Evolutionary conservation across 2,888 invertebrate species (phyloP).

Genomic region (Sycophila texana): DNA sequence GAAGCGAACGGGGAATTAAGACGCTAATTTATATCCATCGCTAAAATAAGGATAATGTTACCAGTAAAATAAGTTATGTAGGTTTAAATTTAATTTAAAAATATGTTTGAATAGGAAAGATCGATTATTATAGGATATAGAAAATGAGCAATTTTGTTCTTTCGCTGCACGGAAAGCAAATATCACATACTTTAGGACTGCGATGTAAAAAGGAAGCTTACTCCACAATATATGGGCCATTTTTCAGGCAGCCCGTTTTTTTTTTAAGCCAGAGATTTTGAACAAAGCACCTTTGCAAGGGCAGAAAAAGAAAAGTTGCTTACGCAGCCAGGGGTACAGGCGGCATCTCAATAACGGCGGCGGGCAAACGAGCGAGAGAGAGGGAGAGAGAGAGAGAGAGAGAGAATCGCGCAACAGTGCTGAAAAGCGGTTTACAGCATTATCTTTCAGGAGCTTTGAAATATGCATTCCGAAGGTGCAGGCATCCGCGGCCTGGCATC

Average conservation of each 20-base stretch:
- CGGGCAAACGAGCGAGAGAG: too few relatives aligned
- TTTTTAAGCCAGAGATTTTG: neutral
- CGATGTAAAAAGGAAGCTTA: neutral
- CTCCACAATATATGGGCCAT: neutral
- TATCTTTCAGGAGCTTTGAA: slow-evolving; percentile 5
- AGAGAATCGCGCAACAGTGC: neutral
- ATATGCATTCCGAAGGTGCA: slow-evolving; percentile 16
- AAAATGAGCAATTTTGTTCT: slow-evolving; percentile 26
- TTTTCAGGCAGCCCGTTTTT: neutral
- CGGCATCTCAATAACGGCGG: too few relatives aligned
- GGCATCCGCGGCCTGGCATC: slow-evolving; percentile 16
- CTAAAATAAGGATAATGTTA: too few relatives aligned
- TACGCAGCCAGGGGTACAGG: too few relatives aligned
- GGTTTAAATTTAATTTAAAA: too few relatives aligned
- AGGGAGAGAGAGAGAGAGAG: too few relatives aligned
- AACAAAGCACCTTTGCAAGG: slow-evolving; percentile 19
- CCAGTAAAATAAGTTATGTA: too few relatives aligned
- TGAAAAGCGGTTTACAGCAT: slow-evolving; percentile 31
- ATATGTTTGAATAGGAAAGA: neutral
- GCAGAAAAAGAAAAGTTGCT: slow-evolving; percentile 5
- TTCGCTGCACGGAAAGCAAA: slow-evolving; percentile 20
- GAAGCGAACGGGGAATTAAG: too few relatives aligned
- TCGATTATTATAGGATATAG: neutral
- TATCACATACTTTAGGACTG: neutral
- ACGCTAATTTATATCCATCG: too few relatives aligned